Evolutionary conservation across 2,797 vertebrate species (phyloP), one percentile per base, ranked within the genome.

Genomic region (Prunella strophiata): DNA sequence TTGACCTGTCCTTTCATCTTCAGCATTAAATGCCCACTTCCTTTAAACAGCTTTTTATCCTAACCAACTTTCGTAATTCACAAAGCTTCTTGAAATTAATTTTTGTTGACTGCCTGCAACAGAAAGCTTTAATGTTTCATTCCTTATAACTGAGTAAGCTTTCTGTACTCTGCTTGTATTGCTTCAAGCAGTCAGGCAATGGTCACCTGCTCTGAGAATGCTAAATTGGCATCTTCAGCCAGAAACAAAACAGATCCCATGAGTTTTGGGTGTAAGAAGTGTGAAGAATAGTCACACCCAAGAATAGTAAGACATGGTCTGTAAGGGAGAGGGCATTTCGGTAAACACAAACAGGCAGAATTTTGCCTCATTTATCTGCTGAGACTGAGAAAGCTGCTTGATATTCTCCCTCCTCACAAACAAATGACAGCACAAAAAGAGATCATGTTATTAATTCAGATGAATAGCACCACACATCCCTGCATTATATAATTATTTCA

Each of bases 11-110:
- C 32, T 88, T 85, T 91, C 65, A 91, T 77, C 43, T 92, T 92
- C 40, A 78, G 58, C 43, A 73, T 77, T 89, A 85, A 91, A 48
- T 66, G 62, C 10, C 36, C 18, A 11, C 45, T 83, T 91, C n/a
- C 50, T 93, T 92, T 86, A 85, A 85, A 78, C 11, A 85, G 43
- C 58, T 83, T 91, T 93, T 91, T 78, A 89, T 65, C 72, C 54
- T 68, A 77, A 83, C 63, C 50, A 79, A 45, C 51, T 62, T 36
- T 70, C 10, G 40, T 75, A 81, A 83, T 91, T 81, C 63, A 78
- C 72, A 78, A 73, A 88, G 85, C 78, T 85, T 78, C 85, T 88
- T 89, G 54, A 74, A 74, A 58, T 80, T 86, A 5, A 66, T 81
- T 92, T 94, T 85, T 80, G 58, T 62, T 83, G 54, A 57, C 54